phyloP scores from a whole-genome alignment of 2,113 vertebrate species.

The Malaclemys terrapin region DNA sequence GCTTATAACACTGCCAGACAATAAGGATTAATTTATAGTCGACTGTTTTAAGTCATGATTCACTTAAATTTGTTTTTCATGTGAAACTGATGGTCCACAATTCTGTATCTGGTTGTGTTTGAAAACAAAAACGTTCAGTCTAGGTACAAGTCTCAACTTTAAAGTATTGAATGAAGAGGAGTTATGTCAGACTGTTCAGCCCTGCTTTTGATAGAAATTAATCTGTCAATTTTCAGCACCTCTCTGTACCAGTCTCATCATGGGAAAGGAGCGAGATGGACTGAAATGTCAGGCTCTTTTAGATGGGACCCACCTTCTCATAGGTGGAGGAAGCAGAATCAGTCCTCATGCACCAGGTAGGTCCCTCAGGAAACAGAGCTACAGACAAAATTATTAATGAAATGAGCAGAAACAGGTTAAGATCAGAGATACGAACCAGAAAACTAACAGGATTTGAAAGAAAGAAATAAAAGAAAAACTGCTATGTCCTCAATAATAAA shows the following conservation, averaged over 20 bases:
- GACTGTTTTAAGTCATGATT: background rate
- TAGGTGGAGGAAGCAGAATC: background rate
- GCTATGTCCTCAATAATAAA: background rate
- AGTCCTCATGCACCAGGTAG: constrained; percentile 10
- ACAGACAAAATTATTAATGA: background rate
- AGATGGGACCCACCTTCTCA: constrained; percentile 4
- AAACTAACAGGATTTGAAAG: background rate
- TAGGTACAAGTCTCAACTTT: background rate
- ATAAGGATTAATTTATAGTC: background rate
- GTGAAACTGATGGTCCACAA: background rate
- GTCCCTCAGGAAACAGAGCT: constrained; percentile 16
- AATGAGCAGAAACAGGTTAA: background rate
- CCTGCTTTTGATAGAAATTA: accelerated
- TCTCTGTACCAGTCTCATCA: background rate
- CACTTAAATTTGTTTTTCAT: background rate
- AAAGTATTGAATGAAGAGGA: background rate
- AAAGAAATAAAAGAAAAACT: background rate
- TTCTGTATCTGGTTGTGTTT: background rate
- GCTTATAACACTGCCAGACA: background rate
- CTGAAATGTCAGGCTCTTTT: background rate
- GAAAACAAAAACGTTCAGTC: background rate
- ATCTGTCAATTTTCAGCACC: background rate
- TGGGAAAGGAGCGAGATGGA: background rate
- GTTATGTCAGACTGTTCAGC: constrained; percentile 1
- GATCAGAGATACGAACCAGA: background rate